Percentiles rank a stretch among this genome's conserved stretches.
phyloP scores from a whole-genome alignment of 1,140 invertebrate species.

The Tachypleus tridentatus region DNA sequence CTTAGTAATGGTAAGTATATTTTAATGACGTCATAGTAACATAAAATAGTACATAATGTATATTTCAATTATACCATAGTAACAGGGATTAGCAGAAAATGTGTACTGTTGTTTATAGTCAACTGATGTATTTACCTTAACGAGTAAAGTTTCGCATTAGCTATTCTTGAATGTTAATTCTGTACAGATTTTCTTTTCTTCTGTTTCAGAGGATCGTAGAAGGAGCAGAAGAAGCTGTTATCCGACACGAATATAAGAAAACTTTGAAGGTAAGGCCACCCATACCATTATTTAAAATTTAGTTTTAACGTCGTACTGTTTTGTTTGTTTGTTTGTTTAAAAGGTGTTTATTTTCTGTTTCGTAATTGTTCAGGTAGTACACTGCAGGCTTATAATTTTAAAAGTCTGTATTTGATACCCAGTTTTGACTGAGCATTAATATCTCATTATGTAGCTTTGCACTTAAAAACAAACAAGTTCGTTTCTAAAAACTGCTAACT shows the following conservation, averaged over 20 bases:
- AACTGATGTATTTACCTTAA: background rate
- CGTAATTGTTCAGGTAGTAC: background rate
- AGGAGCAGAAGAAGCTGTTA: conserved; percentile 12
- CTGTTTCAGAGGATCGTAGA: conserved; percentile 11
- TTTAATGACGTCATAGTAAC: too few relatives aligned
- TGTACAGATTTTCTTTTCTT: conserved; percentile 1
- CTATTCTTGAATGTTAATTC: background rate
- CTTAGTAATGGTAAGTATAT: too few relatives aligned
- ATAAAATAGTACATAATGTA: too few relatives aligned
- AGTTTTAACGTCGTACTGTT: background rate
- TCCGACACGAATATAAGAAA: conserved; percentile 10
- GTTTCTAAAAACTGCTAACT: too few relatives aligned
- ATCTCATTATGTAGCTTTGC: too few relatives aligned
- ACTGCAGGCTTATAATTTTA: background rate
- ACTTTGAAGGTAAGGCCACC: conserved; percentile 10
- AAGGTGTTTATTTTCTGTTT: background rate
- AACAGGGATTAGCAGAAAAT: too few relatives aligned
- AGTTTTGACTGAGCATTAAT: too few relatives aligned
- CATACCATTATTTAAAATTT: too few relatives aligned
- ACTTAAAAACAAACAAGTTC: too few relatives aligned
- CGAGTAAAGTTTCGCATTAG: background rate
- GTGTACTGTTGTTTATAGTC: background rate
- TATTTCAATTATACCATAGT: too few relatives aligned
- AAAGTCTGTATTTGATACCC: too few relatives aligned
- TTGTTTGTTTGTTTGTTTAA: background rate